phyloP scores from a whole-genome alignment of 64 coral and sea anemone genomes.

The Porites lutea region DNA sequence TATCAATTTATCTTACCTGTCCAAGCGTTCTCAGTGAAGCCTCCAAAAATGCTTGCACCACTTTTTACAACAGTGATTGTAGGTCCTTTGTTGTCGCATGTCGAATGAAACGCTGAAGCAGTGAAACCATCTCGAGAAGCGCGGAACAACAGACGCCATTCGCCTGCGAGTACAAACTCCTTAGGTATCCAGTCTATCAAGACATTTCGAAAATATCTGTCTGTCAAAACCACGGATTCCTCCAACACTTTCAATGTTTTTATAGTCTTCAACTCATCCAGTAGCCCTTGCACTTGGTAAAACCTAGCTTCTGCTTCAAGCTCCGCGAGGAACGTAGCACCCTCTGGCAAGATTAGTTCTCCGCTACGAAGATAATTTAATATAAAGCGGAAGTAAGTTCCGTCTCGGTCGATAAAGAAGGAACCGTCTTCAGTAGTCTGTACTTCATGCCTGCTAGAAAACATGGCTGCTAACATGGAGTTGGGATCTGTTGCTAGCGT shows the following conservation, averaged over 20 bases:
- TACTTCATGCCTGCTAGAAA: too few species aligned
- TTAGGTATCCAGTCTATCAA: not conserved
- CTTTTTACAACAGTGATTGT: slow-evolving; percentile 1
- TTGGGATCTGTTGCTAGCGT: slow-evolving; percentile 22
- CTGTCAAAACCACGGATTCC: not conserved
- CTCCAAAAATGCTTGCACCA: not conserved
- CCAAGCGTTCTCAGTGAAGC: not conserved
- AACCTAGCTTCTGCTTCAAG: not conserved
- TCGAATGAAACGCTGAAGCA: not conserved
- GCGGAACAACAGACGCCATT: not conserved
- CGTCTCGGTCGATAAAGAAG: slow-evolving; percentile 22
- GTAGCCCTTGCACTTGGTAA: too few species aligned
- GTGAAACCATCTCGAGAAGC: slow-evolving; percentile 17
- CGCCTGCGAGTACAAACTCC: not conserved
- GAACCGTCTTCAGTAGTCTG: not conserved
- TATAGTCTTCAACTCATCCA: too few species aligned
- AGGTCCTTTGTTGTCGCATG: not conserved
- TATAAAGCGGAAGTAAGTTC: not conserved
- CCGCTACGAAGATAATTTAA: slow-evolving; percentile 5
- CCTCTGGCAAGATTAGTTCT: not conserved
- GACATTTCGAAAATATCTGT: not conserved
- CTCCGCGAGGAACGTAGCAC: not conserved
- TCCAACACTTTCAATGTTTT: not conserved
- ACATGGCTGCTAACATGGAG: not conserved
- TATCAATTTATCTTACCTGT: too few species aligned